phyloP scores from a whole-genome alignment of 2,797 vertebrate species.

The Gymnoscopelus braueri region DNA sequence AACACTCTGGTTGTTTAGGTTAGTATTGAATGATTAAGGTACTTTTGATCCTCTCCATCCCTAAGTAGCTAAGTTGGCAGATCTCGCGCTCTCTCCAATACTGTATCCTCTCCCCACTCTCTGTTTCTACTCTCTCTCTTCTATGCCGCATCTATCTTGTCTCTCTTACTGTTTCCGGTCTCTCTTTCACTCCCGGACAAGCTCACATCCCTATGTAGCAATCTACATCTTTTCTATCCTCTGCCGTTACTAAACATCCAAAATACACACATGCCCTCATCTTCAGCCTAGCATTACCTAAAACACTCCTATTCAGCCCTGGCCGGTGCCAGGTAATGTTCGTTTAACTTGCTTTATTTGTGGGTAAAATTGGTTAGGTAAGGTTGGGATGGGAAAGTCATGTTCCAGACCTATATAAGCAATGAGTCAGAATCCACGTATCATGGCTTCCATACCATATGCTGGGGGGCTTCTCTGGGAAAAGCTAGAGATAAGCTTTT shows the following conservation, averaged over 20 bases:
- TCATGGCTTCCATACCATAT: background rate
- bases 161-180: background rate
- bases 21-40: background rate
- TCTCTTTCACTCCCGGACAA: slow-evolving; percentile 11
- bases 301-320: slow-evolving; percentile 2
- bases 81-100: background rate
- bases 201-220: slow-evolving; percentile 15
- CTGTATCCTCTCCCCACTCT: slow-evolving; percentile 6
- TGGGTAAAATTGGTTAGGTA: no score
- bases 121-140: background rate
- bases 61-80: slow-evolving; percentile 3
- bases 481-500: background rate
- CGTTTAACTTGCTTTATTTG: slow-evolving; percentile 2
- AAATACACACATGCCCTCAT: slow-evolving; percentile 12
- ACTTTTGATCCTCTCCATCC: background rate
- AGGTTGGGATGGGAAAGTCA: no score
- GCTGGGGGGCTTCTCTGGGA: background rate
- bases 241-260: slow-evolving; percentile 56
- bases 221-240: slow-evolving; percentile 34
- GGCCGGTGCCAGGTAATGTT: background rate
- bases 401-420: background rate
- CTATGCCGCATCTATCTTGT: no score
- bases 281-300: background rate
- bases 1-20: background rate
- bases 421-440: background rate